Conservation (phyloP, 2,797 vertebrate genomes). For the Vipera ursinii region DNA sequence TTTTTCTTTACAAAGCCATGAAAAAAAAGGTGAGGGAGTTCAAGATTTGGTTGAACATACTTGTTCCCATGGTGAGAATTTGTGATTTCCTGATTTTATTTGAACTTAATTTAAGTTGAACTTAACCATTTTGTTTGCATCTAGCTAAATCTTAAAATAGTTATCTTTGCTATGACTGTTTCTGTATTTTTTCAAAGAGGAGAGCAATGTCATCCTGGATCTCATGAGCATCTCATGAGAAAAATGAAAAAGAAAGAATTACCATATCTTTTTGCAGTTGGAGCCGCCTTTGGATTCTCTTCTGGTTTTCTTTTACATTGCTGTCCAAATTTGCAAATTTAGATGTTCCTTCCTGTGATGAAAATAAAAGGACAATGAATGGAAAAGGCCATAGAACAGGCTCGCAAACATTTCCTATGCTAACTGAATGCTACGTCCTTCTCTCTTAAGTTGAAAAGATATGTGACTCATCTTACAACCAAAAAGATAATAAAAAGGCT, state of each 20-base stretch:
- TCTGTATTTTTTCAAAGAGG: constrained; percentile 22
- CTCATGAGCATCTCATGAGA: background rate
- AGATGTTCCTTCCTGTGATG: constrained; percentile 89
- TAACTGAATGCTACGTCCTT: background rate
- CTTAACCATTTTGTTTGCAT: background rate
- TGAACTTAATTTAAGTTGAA: background rate
- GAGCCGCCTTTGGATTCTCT: constrained; percentile 87
- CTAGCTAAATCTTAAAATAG: background rate
- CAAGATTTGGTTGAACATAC: background rate
- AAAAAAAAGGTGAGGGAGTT: background rate
- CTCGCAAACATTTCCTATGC: background rate
- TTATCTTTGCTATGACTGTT: constrained; percentile 20
- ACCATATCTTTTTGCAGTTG: constrained; percentile 93
- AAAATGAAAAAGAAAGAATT: constrained; percentile 23
- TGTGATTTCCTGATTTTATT: constrained; percentile 1
- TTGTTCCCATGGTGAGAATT: background rate
- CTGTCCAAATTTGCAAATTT: constrained; percentile 94
- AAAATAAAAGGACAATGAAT: constrained; percentile 23
- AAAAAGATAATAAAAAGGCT: background rate
- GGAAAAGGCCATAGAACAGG: background rate
- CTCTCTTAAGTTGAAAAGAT: background rate
- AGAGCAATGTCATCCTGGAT: background rate
- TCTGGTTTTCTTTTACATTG: constrained; percentile 93
- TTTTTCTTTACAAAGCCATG: background rate
- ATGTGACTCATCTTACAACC: background rate